Percentiles rank a stretch among this genome's conserved stretches.
These are phyloP conservation scores for Drosophila nr. fundita DNA, from an alignment of 2,888 invertebrate genomes.

Conservation along the genomic window DNA sequence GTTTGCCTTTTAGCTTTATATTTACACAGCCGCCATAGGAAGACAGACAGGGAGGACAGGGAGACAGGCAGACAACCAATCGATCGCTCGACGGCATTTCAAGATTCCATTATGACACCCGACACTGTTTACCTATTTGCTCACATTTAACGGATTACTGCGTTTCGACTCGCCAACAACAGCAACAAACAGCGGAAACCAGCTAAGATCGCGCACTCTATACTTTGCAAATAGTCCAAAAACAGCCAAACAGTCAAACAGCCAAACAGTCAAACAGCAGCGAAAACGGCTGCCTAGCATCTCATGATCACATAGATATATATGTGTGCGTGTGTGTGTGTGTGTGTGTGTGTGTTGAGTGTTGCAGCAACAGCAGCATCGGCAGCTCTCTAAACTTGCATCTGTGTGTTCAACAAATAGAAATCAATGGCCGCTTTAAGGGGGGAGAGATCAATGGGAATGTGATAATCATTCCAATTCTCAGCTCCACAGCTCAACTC, in stretches of 20 bases:
- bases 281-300: slow-evolving; percentile 31
- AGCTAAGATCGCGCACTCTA: slow-evolving; percentile 52
- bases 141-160: slow-evolving; percentile 85
- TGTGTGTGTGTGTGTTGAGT: slow-evolving; percentile 3
- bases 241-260: slow-evolving; percentile 16
- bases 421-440: slow-evolving; percentile 71
- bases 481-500: slow-evolving; percentile 21
- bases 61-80: slow-evolving; percentile 41
- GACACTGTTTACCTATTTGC: slow-evolving; percentile 79
- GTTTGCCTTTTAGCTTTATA: slow-evolving; percentile 5
- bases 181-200: slow-evolving; percentile 43
- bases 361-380: slow-evolving; percentile 6
- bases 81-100: slow-evolving; percentile 34
- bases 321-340: not conserved
- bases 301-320: slow-evolving; percentile 27
- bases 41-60: not conserved
- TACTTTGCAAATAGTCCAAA: slow-evolving; percentile 39
- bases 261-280: slow-evolving; percentile 33
- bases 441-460: slow-evolving; percentile 51
- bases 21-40: slow-evolving; percentile 8
- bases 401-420: slow-evolving; percentile 70
- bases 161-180: slow-evolving; percentile 47
- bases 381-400: slow-evolving; percentile 36
- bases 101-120: slow-evolving; percentile 74
- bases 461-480: slow-evolving; percentile 65